phyloP scores from a whole-genome alignment of 2,797 vertebrate genomes.

The Tapirus indicus region DNA sequence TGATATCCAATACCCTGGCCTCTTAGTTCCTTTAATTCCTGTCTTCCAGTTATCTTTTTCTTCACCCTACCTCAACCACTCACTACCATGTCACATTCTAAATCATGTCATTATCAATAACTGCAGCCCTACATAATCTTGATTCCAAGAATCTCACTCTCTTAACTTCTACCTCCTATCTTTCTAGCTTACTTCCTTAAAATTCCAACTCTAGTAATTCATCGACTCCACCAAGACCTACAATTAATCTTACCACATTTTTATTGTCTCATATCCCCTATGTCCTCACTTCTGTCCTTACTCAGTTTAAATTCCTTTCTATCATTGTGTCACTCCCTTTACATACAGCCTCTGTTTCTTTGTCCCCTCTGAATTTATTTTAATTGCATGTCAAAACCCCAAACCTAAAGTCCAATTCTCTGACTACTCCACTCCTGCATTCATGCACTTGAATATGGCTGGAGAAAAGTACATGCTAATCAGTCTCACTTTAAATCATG shows the following conservation, averaged over 20 bases:
- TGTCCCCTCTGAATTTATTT: not conserved
- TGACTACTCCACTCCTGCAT: not conserved
- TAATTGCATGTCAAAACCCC: not conserved
- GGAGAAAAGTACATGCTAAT: not conserved
- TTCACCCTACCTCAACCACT: not conserved
- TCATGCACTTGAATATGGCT: not conserved
- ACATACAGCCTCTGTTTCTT: not conserved
- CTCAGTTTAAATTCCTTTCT: not conserved
- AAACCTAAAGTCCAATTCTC: not conserved
- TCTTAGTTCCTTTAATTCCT: not conserved
- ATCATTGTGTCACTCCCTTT: not conserved
- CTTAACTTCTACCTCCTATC: not conserved
- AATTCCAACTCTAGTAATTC: not conserved
- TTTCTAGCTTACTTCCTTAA: not conserved
- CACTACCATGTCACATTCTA: not conserved
- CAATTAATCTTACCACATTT: not conserved
- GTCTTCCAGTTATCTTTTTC: not conserved
- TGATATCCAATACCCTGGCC: not conserved
- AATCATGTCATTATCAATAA: not conserved
- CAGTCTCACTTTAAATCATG: not conserved
- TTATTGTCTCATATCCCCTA: not conserved
- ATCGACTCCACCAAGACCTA: not conserved
- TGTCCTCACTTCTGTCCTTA: not conserved
- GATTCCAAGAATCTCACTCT: not conserved
- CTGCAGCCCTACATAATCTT: not conserved